Evolutionary conservation across 2,113 vertebrate species (phyloP).

Genomic region (Nicator chloris): DNA sequence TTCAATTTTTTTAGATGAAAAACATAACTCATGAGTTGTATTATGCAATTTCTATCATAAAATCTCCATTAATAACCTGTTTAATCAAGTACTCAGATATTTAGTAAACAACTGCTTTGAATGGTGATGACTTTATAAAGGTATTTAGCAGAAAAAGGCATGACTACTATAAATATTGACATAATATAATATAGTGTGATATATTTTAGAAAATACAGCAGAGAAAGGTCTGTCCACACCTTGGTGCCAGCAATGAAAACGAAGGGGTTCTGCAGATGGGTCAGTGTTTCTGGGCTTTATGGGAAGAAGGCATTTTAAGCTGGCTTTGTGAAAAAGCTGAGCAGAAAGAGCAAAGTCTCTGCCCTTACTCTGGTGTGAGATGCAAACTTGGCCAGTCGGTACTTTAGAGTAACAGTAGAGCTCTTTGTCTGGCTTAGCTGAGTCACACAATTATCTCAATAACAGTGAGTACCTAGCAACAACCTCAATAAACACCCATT

Average conservation of each 20-base stretch:
- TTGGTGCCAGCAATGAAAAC: background rate
- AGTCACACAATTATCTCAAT: conserved; percentile 62
- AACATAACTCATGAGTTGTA: background rate
- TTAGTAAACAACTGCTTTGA: background rate
- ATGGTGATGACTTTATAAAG: background rate
- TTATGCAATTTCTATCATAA: background rate
- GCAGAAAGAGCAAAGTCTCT: background rate
- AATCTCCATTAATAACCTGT: background rate
- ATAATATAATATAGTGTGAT: too few species aligned
- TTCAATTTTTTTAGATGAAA: background rate
- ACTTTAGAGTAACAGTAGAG: conserved; percentile 6
- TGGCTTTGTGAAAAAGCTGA: background rate
- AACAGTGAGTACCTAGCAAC: conserved; percentile 52
- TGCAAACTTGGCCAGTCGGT: background rate
- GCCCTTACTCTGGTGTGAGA: background rate
- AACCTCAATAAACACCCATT: conserved; percentile 49
- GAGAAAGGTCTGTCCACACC: background rate
- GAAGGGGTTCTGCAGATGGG: background rate
- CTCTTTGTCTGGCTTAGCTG: conserved; percentile 52
- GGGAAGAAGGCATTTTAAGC: background rate
- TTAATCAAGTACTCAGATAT: background rate
- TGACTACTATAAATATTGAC: background rate
- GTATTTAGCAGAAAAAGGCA: background rate
- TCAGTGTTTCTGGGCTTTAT: background rate
- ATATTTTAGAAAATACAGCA: background rate